Percentiles rank a stretch among this genome's conserved stretches.
Evolutionary conservation across 2,113 vertebrate species (phyloP).

Genomic region (Cavia porcellus): DNA sequence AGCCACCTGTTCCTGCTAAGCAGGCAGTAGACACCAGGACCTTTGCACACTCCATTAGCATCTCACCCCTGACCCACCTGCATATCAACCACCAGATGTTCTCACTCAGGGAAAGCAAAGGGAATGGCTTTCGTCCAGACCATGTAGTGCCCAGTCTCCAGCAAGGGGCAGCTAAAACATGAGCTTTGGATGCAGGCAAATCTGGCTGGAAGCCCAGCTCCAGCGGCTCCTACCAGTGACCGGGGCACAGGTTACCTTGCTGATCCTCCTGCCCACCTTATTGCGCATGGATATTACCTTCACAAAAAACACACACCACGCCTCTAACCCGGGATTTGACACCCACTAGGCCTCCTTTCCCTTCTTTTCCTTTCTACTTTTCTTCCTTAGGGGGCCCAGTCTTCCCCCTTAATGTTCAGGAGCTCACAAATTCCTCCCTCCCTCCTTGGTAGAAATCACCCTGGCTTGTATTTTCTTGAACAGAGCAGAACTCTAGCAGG

Average conservation of each 20-base stretch:
- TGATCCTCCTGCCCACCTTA: not conserved
- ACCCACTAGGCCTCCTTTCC: not conserved
- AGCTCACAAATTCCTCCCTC: not conserved
- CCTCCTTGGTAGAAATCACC: not conserved
- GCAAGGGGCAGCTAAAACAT: not conserved
- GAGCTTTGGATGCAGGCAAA: not conserved
- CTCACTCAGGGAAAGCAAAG: not conserved
- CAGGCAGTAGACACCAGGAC: not conserved
- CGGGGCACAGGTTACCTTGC: not conserved
- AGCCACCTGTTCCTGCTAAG: not conserved
- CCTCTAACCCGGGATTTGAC: not conserved
- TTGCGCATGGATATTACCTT: not conserved
- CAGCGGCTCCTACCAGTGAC: not conserved
- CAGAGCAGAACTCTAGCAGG: not conserved
- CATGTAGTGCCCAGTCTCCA: too few species aligned
- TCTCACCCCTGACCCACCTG: not conserved
- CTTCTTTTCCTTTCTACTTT: not conserved
- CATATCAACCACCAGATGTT: not conserved
- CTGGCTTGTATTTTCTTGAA: not conserved
- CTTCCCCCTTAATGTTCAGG: not conserved
- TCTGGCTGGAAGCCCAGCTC: not conserved
- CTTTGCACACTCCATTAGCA: not conserved
- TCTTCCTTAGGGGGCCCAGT: not conserved
- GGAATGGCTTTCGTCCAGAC: not conserved
- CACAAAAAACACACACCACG: fast-evolving